These are phyloP conservation scores for Amblyopsis rosae DNA, from an alignment of 2,113 vertebrate species.

Conservation along the genomic window DNA sequence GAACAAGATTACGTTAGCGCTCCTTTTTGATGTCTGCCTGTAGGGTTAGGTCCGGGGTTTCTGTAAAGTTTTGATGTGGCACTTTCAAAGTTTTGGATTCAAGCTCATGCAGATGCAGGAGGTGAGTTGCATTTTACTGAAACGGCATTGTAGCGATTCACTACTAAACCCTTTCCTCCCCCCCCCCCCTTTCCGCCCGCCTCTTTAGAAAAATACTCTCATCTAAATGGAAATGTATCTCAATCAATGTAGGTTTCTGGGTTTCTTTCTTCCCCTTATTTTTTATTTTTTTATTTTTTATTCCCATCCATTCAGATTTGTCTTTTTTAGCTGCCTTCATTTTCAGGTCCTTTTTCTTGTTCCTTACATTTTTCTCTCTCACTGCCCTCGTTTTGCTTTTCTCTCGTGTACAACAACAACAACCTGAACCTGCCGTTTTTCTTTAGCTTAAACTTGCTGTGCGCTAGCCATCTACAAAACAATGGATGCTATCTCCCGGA, in stretches of 20 bases:
- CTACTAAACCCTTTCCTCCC: conserved; percentile 22
- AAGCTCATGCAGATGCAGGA: conserved; percentile 45
- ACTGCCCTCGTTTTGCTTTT: too few relatives aligned
- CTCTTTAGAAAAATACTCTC: conserved; percentile 54
- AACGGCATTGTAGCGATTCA: conserved; percentile 56
- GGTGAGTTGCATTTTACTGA: conserved; percentile 42
- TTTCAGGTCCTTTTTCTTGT: too few relatives aligned
- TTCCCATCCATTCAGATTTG: too few relatives aligned
- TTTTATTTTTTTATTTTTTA: too few relatives aligned
- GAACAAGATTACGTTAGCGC: conserved; percentile 55
- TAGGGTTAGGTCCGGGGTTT: neutral
- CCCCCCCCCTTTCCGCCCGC: neutral
- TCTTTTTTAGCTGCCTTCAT: too few relatives aligned
- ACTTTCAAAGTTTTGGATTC: conserved; percentile 57
- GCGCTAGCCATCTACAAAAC: too few relatives aligned
- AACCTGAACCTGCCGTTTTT: too few relatives aligned
- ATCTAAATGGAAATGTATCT: conserved; percentile 76
- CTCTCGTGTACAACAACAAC: too few relatives aligned
- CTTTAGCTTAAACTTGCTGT: too few relatives aligned
- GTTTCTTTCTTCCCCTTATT: conserved; percentile 6
- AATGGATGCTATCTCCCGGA: too few relatives aligned
- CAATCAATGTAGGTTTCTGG: conserved; percentile 20
- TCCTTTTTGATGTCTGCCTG: conserved; percentile 57
- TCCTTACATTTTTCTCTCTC: too few relatives aligned
- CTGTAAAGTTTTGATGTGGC: conserved; percentile 41